These are phyloP conservation scores for Prunella fulvescens DNA, from an alignment of 2,113 vertebrate species.

Conservation along the genomic window DNA sequence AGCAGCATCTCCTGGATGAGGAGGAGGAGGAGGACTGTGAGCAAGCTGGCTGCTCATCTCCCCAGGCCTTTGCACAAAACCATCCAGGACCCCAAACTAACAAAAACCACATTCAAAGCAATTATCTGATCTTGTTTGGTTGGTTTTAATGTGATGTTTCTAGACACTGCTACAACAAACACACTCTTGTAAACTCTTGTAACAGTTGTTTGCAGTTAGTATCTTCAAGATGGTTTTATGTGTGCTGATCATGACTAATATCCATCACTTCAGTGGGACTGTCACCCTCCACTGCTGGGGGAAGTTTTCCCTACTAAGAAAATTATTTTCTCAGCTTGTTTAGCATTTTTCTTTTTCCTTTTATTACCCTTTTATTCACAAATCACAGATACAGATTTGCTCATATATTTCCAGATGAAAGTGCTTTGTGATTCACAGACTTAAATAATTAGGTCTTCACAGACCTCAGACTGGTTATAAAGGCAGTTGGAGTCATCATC, in stretches of 20 bases:
- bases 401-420: slow-evolving; percentile 8
- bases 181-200: neutral
- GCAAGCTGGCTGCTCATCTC: neutral
- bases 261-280: neutral
- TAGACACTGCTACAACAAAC: slow-evolving; percentile 7
- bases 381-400: neutral
- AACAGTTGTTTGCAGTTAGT: slow-evolving; percentile 39
- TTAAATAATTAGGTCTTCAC: neutral
- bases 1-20: neutral
- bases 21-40: neutral
- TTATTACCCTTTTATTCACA: neutral
- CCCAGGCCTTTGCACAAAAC: neutral
- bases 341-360: neutral
- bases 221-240: neutral
- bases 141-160: slow-evolving; percentile 1
- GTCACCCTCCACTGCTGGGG: neutral
- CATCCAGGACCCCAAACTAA: neutral
- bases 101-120: slow-evolving; percentile 6
- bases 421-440: slow-evolving; percentile 8
- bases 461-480: neutral
- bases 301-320: neutral
- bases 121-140: slow-evolving; percentile 24
- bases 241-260: neutral
- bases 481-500: neutral
- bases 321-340: slow-evolving; percentile 4